Base-by-base conservation (phyloP, 2,888 invertebrate species). In the Pimpla rufipes region DNA sequence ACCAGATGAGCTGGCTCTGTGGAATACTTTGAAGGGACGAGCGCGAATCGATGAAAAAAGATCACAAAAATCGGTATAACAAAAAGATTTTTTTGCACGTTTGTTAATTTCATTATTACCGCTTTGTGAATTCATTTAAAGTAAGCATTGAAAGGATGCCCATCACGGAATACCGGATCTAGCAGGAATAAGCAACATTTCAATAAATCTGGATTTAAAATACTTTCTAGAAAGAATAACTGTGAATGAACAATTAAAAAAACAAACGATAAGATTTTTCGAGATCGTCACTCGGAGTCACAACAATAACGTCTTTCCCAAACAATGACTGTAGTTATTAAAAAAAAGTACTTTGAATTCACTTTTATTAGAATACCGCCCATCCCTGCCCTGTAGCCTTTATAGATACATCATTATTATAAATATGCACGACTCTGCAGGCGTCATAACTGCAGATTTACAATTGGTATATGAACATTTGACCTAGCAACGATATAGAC, bases 401-500 rank as follows among this genome's bases (percentile, higher is more conserved):
- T 71, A 71, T 57, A 57, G 71, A 71, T 71, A 71, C 52, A 71
- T 71, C 52, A 71, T 71, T 23, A 42, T 55, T 71, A 62, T 37
- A 62, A 62, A 62, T 68, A 52, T 35, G 16, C 37, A 50, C 16
- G 7, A 52, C 52, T 11, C 52, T 52, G 52, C 52, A 50, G 37
- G 52, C 52, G 37, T 35, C 18, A 52, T 68, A 68, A 52, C 35
- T 52, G 68, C 29, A 50, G 50, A 52, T 52, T 68, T 52, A 66
- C 66, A 62, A n/a, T 59, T 40, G 62, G 35, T 62, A 37, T 62
- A 62, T 62, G 62, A 62, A 62, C 62, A 62, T 62, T 62, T 62
- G 37, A 16, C 37, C 37, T 62, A 62, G 37, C 11, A 62, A 62
- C 62, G 37, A 62, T 40, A 35, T 18, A 62, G 62, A 62, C 37